Percentiles rank a stretch among this genome's conserved stretches.
phyloP scores from a whole-genome alignment of 2,113 vertebrate species.

The Bufo bufo region DNA sequence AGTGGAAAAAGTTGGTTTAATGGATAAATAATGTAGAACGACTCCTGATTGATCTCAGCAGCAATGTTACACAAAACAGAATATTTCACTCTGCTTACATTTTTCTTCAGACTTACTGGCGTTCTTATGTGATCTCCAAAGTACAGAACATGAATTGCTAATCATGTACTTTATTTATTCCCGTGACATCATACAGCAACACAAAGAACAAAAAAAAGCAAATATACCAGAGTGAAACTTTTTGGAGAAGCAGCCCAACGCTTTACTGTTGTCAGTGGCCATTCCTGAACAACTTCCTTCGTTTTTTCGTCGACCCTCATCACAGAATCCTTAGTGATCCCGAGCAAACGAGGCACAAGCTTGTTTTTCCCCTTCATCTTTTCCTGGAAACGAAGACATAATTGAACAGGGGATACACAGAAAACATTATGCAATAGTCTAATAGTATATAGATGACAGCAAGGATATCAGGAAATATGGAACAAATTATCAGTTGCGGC shows the following conservation, averaged over 20 bases:
- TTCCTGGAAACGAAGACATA: conserved; percentile 74
- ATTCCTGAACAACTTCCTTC: conserved; percentile 97
- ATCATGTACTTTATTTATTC: background rate
- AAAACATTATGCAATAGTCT: background rate
- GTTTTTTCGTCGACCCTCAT: conserved; percentile 98
- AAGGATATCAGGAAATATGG: background rate
- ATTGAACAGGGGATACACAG: too few species aligned
- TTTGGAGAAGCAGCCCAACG: conserved; percentile 99
- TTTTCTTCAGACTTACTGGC: background rate
- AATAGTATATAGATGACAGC: background rate
- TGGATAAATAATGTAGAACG: background rate
- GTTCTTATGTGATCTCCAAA: background rate
- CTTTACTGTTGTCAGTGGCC: conserved; percentile 97
- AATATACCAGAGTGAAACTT: conserved; percentile 95
- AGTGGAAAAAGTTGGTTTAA: background rate
- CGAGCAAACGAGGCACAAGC: conserved; percentile 91
- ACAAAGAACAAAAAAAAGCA: background rate
- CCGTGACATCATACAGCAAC: background rate
- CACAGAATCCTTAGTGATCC: conserved; percentile 98
- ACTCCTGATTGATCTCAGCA: background rate
- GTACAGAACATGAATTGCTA: background rate
- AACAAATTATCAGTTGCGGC: too few species aligned
- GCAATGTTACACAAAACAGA: background rate
- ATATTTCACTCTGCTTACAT: background rate
- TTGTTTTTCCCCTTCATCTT: conserved; percentile 99